A percentile compares a stretch with the other conserved stretches of the same genome.
These are phyloP conservation scores for Chloromyia formosa DNA, from an alignment of 2,888 invertebrate genomes.

Conservation along the genomic window DNA sequence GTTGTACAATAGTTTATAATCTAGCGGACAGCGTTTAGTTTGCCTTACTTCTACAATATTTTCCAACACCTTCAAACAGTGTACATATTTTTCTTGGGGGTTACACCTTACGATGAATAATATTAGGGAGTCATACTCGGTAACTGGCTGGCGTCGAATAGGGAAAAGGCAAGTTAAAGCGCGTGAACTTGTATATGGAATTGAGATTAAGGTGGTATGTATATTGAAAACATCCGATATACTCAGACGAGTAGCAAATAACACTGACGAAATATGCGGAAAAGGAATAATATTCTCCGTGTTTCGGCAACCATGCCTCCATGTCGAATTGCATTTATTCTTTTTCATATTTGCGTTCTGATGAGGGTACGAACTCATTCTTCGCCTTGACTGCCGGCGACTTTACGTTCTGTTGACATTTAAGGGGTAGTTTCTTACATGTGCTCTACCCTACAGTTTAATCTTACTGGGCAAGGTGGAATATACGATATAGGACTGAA, in stretches of 20 bases:
- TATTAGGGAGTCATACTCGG: slow-evolving; percentile 11
- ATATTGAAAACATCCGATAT: too few species aligned
- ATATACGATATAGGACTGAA: slow-evolving; percentile 13
- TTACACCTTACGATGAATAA: slow-evolving; percentile 11
- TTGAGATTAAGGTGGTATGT: background rate
- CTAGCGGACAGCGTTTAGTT: too few species aligned
- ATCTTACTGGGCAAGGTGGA: background rate
- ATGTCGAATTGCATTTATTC: slow-evolving; percentile 19
- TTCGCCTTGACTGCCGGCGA: background rate
- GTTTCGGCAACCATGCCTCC: background rate
- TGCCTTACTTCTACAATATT: too few species aligned
- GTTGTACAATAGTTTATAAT: too few species aligned
- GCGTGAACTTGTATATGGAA: background rate
- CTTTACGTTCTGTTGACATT: slow-evolving; percentile 29
- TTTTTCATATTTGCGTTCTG: slow-evolving; percentile 11
- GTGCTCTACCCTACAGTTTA: background rate
- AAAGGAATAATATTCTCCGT: background rate
- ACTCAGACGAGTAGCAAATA: too few species aligned
- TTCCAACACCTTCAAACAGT: too few species aligned
- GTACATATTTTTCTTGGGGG: background rate
- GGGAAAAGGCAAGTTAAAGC: background rate
- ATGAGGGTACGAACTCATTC: background rate
- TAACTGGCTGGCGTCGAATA: background rate
- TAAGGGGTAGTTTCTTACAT: slow-evolving; percentile 15
- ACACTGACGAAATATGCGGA: background rate